Percentiles rank a stretch among this genome's conserved stretches.
phyloP scores from a whole-genome alignment of 2,888 invertebrate species.

The Diplazon laetatorius region DNA sequence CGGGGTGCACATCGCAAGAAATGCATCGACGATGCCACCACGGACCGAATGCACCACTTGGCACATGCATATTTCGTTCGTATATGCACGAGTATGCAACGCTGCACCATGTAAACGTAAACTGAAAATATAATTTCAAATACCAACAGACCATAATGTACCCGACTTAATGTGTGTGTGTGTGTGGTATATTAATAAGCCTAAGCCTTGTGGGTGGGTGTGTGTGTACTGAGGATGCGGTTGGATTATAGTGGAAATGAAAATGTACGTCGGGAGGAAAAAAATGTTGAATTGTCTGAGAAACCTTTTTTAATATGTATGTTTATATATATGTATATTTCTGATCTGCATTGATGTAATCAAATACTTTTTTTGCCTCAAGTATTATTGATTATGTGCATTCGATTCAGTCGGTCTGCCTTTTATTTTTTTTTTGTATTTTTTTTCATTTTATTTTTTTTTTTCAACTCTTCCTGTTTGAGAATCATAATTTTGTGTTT shows the following conservation, averaged over 20 bases:
- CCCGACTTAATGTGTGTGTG: constrained; percentile 54
- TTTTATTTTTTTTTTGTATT: background rate
- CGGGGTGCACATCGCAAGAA: constrained; percentile 29
- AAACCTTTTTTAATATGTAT: too few relatives aligned
- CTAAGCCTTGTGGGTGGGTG: too few relatives aligned
- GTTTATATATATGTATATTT: too few relatives aligned
- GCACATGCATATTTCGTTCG: constrained; percentile 2
- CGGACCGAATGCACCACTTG: background rate
- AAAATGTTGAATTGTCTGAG: background rate
- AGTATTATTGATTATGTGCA: background rate
- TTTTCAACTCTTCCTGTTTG: too few relatives aligned
- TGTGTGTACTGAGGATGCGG: constrained; percentile 8
- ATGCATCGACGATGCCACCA: constrained; percentile 33
- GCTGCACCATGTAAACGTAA: constrained; percentile 50
- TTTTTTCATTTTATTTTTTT: too few relatives aligned
- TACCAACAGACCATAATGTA: constrained; percentile 49
- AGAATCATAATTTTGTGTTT: too few relatives aligned
- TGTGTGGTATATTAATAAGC: constrained; percentile 35
- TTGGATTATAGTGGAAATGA: constrained; percentile 12
- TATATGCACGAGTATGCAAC: background rate
- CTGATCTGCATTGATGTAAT: background rate
- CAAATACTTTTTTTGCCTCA: too few relatives aligned
- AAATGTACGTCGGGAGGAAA: background rate
- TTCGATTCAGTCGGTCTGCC: background rate
- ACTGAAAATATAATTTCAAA: constrained; percentile 50